phyloP scores from a whole-genome alignment of 2,113 vertebrate genomes.

The Athene noctua region DNA sequence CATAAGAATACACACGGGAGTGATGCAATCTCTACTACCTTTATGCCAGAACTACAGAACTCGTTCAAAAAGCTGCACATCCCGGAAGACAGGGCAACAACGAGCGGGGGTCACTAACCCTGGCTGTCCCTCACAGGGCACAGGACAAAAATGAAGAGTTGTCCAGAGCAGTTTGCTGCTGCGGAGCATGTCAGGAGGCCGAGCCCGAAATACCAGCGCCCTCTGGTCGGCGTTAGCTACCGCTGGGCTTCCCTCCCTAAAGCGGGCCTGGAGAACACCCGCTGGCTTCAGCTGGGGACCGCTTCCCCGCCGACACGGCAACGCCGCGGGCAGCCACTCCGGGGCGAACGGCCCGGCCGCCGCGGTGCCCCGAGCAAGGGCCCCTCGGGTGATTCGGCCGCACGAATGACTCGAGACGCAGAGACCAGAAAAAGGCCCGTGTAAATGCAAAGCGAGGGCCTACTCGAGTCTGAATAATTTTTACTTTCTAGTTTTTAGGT shows the following conservation, averaged over 20 bases:
- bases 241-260: background rate
- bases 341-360: background rate
- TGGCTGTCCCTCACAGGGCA: background rate
- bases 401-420: rapidly evolving
- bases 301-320: background rate
- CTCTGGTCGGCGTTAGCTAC: rapidly evolving
- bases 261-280: background rate
- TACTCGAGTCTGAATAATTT: background rate
- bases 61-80: background rate
- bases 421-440: background rate
- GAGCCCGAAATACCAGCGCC: background rate
- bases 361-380: background rate
- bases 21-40: background rate
- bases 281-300: background rate
- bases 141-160: background rate
- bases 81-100: background rate
- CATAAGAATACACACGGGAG: background rate
- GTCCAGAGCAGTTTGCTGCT: background rate
- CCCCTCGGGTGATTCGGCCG: background rate
- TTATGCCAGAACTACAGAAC: background rate
- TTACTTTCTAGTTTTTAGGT: background rate
- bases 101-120: background rate
- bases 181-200: background rate
- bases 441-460: background rate
- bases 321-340: background rate